Evolutionary conservation across 2,113 vertebrate genomes (phyloP).

Genomic region (Zosterops lateralis): DNA sequence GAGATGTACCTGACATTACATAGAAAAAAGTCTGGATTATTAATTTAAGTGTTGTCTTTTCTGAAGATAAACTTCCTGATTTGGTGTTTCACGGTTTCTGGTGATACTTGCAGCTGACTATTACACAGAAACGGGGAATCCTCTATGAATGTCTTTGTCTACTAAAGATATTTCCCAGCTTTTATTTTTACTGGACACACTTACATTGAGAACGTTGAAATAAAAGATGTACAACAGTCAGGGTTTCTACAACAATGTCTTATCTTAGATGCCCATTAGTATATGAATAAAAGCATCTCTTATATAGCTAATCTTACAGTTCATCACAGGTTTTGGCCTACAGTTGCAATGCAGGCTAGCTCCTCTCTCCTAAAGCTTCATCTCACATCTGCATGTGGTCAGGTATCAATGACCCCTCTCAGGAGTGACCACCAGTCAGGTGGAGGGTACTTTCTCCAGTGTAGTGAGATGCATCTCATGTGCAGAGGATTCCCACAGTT

Average conservation of each 20-base stretch:
- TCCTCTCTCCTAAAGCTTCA: background rate
- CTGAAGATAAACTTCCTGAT: background rate
- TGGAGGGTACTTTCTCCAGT: background rate
- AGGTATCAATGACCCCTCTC: fast-evolving
- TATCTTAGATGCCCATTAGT: background rate
- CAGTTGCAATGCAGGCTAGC: background rate
- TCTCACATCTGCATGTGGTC: background rate
- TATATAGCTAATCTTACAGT: background rate
- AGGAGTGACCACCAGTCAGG: background rate
- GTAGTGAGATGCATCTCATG: background rate
- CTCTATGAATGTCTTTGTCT: background rate
- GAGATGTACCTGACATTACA: background rate
- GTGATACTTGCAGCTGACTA: background rate
- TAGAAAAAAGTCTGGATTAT: background rate
- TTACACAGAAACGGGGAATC: background rate
- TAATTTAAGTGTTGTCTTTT: background rate
- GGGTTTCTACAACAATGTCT: background rate
- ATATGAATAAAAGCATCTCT: background rate
- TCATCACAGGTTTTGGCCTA: background rate
- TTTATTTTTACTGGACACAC: background rate
- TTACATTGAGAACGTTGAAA: background rate
- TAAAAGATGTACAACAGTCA: background rate
- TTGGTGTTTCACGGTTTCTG: background rate
- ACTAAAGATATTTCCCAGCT: background rate
- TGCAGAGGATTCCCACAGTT: background rate